phyloP scores from a whole-genome alignment of 2,888 invertebrate species.

The Diarsia brunnea region DNA sequence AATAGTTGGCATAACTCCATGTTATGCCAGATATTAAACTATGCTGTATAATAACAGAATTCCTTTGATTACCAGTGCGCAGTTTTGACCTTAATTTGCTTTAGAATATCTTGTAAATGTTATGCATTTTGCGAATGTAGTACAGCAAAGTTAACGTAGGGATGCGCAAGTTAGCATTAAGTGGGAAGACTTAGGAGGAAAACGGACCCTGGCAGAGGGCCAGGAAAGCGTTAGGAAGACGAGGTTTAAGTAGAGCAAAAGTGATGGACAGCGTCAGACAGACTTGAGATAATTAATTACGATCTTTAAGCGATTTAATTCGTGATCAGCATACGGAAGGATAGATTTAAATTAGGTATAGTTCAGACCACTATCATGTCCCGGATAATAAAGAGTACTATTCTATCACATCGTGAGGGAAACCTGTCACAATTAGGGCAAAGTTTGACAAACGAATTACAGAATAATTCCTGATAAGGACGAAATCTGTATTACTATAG shows the following conservation, averaged over 20 bases:
- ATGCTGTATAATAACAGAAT: slow-evolving; percentile 58
- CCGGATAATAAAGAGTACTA: background rate
- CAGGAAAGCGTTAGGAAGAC: slow-evolving; percentile 28
- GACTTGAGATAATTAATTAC: background rate
- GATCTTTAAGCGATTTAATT: background rate
- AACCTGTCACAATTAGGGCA: background rate
- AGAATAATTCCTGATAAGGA: background rate
- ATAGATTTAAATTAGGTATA: background rate
- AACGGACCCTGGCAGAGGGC: slow-evolving; percentile 41
- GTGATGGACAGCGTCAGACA: slow-evolving; percentile 13
- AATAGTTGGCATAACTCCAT: slow-evolving; percentile 57
- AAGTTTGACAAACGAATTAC: background rate
- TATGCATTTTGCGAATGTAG: slow-evolving; percentile 48
- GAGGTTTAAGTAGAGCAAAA: slow-evolving; percentile 26
- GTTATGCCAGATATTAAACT: slow-evolving; percentile 60
- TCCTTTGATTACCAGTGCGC: slow-evolving; percentile 58
- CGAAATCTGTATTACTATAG: background rate
- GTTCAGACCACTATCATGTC: background rate
- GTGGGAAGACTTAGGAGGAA: slow-evolving; percentile 24
- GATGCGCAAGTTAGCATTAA: slow-evolving; percentile 23
- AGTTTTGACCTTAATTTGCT: slow-evolving; percentile 55
- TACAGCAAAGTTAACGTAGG: slow-evolving; percentile 1
- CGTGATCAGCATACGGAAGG: background rate
- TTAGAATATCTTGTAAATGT: slow-evolving; percentile 51
- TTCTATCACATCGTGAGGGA: background rate